phyloP scores from a whole-genome alignment of 2,113 vertebrate species.

The Panthera tigris region DNA sequence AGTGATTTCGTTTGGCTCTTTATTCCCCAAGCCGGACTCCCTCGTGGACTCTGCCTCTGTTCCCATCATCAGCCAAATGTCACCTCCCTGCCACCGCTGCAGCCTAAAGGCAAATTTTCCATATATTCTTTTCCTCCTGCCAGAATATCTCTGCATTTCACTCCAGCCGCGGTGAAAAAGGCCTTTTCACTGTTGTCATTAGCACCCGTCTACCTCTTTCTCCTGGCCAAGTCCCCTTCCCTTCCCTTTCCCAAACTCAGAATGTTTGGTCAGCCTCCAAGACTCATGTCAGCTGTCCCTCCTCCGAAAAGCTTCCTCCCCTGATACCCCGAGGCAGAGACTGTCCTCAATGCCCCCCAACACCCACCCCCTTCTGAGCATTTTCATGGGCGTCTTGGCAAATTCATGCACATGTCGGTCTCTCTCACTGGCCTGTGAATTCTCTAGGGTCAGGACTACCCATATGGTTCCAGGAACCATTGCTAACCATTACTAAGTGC shows the following conservation, averaged over 20 bases:
- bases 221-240: background rate
- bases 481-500: background rate
- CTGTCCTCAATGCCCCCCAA: background rate
- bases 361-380: background rate
- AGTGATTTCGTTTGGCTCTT: background rate
- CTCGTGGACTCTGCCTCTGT: background rate
- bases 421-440: background rate
- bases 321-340: background rate
- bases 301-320: background rate
- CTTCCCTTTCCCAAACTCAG: background rate
- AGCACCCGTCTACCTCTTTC: background rate
- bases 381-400: background rate
- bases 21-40: background rate
- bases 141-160: background rate
- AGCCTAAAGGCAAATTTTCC: background rate
- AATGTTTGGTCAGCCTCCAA: background rate
- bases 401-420: background rate
- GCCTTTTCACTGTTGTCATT: background rate
- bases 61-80: background rate
- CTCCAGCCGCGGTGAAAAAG: background rate
- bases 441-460: background rate
- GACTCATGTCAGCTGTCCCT: background rate
- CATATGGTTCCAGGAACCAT: background rate
- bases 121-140: background rate
- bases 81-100: background rate